These are phyloP conservation scores for Nanorana parkeri DNA, from an alignment of 2,113 vertebrate species.

Conservation along the genomic window DNA sequence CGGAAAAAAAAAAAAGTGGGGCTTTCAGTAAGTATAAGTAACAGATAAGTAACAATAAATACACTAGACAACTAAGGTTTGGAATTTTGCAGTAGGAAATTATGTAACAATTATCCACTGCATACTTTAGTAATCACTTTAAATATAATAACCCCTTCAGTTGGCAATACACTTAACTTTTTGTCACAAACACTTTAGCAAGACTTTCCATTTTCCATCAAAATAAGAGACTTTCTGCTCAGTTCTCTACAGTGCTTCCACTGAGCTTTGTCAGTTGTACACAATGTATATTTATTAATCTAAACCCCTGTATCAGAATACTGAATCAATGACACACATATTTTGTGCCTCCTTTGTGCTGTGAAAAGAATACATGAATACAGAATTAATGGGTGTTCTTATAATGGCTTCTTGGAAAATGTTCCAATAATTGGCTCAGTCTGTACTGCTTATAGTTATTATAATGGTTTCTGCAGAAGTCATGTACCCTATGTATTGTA, in stretches of 20 bases:
- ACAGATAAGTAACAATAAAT: not conserved
- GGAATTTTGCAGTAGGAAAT: not conserved
- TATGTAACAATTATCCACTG: not conserved
- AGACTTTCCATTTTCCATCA: not conserved
- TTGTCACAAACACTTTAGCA: not conserved
- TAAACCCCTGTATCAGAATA: not conserved
- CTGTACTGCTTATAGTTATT: too few species aligned
- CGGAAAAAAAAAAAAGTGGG: not conserved
- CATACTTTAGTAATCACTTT: not conserved
- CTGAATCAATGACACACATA: not conserved
- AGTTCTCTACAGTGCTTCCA: not conserved
- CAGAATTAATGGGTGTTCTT: not conserved
- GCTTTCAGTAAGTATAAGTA: not conserved
- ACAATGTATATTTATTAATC: not conserved
- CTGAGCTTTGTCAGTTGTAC: not conserved
- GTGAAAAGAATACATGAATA: not conserved
- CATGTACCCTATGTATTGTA: too few species aligned
- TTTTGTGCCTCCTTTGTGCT: not conserved
- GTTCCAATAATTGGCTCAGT: too few species aligned
- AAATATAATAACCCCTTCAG: not conserved
- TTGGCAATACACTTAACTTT: not conserved
- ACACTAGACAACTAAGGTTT: not conserved
- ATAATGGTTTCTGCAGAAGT: too few species aligned
- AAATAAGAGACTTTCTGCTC: not conserved
- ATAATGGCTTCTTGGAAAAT: too few species aligned